Conservation (phyloP, 2,888 invertebrate genomes). For the Drosophila cyrtoloma region DNA sequence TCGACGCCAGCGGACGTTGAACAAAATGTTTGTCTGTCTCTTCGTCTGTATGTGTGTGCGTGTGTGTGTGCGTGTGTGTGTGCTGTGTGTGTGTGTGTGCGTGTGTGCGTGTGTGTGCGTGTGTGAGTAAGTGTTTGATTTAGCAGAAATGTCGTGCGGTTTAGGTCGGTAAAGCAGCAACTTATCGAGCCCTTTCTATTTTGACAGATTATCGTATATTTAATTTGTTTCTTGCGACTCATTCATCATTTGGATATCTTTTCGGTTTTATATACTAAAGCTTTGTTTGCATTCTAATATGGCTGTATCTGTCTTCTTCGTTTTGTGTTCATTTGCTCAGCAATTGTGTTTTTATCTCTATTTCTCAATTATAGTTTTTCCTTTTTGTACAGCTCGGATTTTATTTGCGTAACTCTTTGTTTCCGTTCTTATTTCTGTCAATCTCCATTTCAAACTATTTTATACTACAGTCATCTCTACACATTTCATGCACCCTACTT, state of each 20-base stretch:
- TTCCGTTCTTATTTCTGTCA: neutral
- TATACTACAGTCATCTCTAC: too few relatives aligned
- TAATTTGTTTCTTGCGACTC: neutral
- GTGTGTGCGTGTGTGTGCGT: neutral
- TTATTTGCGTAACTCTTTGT: neutral
- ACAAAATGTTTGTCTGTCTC: constrained; percentile 44
- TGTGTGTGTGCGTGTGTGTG: constrained; percentile 8
- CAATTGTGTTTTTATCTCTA: neutral
- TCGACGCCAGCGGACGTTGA: constrained; percentile 30
- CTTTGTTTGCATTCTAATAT: neutral
- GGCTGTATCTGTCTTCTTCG: neutral
- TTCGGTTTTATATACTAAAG: neutral
- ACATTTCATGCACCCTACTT: neutral
- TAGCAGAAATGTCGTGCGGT: constrained; percentile 7
- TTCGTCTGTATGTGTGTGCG: constrained; percentile 15
- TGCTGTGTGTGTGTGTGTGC: constrained; percentile 3
- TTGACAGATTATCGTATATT: constrained; percentile 3
- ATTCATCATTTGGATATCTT: neutral
- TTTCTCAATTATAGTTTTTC: neutral
- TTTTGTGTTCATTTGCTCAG: neutral
- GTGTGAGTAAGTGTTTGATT: constrained; percentile 9
- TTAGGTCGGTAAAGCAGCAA: constrained; percentile 9
- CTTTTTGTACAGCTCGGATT: neutral
- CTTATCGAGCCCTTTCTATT: constrained; percentile 15
- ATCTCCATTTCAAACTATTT: neutral